These are phyloP conservation scores for Rhodeus uyekii DNA, from an alignment of 2,797 vertebrate species.

Conservation along the genomic window DNA sequence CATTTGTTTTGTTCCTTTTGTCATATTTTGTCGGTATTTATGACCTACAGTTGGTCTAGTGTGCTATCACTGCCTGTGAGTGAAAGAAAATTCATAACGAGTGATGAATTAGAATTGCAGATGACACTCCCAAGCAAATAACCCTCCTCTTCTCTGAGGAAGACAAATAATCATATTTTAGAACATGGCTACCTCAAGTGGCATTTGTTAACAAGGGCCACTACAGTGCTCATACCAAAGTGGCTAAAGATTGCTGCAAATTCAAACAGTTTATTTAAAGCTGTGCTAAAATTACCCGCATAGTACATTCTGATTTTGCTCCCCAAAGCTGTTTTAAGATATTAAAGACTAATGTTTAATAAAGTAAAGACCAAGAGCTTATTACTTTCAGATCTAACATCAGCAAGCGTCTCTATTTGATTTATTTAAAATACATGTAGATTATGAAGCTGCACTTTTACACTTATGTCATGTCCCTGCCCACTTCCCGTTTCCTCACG, in stretches of 20 bases:
- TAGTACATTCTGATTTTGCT: background rate
- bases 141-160: background rate
- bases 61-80: background rate
- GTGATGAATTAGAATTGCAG: slow-evolving; percentile 30
- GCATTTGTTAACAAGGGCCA: slow-evolving; percentile 13
- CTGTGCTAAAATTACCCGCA: slow-evolving; percentile 20
- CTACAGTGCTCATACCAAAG: background rate
- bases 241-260: slow-evolving; percentile 15
- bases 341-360: slow-evolving; percentile 48
- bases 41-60: background rate
- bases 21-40: background rate
- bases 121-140: background rate
- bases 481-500: too few relatives aligned
- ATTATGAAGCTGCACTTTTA: slow-evolving; percentile 9
- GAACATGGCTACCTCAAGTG: slow-evolving; percentile 5
- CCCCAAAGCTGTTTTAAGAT: slow-evolving; percentile 34
- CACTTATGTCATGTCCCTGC: too few relatives aligned
- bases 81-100: slow-evolving; percentile 19
- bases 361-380: slow-evolving; percentile 31
- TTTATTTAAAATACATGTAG: slow-evolving; percentile 41
- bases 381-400: slow-evolving; percentile 15
- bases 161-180: background rate
- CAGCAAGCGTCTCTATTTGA: slow-evolving; percentile 26
- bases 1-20: slow-evolving; percentile 11
- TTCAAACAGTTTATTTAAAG: slow-evolving; percentile 29